phyloP scores from a whole-genome alignment of 2,888 invertebrate species.

The Lysandra bellargus region DNA sequence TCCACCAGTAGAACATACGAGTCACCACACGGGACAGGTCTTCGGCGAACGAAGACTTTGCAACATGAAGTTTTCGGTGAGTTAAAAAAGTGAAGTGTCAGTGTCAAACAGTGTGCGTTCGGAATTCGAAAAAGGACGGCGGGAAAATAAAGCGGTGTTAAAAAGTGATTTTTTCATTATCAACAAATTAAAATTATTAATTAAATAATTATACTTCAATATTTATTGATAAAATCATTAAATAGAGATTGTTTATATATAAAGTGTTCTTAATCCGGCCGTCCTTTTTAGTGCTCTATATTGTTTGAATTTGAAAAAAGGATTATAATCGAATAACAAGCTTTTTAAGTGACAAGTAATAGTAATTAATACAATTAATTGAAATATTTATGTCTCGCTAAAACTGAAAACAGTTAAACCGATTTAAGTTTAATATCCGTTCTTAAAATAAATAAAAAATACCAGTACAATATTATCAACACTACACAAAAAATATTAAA shows the following conservation, averaged over 20 bases:
- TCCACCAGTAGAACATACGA: conserved; percentile 47
- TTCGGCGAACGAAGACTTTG: conserved; percentile 75
- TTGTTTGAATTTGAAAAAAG: neutral
- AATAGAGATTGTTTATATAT: neutral
- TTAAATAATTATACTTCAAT: neutral
- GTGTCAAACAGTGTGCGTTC: conserved; percentile 35
- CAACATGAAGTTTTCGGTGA: conserved; percentile 79
- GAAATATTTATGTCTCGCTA: neutral
- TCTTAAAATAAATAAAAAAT: neutral
- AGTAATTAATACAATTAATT: neutral
- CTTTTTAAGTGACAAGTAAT: neutral
- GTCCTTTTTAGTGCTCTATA: neutral
- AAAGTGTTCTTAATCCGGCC: neutral
- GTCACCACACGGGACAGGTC: conserved; percentile 71
- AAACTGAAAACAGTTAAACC: neutral
- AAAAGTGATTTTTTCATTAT: neutral
- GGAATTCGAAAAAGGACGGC: conserved; percentile 31
- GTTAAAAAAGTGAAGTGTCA: conserved; percentile 52
- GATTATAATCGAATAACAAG: too few relatives aligned
- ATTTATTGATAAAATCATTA: neutral
- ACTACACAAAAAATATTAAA: neutral
- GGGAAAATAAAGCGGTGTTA: neutral
- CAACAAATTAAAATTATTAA: neutral
- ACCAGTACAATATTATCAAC: neutral
- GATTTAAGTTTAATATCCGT: too few relatives aligned